A percentile compares a stretch with the other conserved stretches of the same genome.
Conservation (phyloP, 2,113 vertebrate species). For the Xiphorhynchus elegans region DNA sequence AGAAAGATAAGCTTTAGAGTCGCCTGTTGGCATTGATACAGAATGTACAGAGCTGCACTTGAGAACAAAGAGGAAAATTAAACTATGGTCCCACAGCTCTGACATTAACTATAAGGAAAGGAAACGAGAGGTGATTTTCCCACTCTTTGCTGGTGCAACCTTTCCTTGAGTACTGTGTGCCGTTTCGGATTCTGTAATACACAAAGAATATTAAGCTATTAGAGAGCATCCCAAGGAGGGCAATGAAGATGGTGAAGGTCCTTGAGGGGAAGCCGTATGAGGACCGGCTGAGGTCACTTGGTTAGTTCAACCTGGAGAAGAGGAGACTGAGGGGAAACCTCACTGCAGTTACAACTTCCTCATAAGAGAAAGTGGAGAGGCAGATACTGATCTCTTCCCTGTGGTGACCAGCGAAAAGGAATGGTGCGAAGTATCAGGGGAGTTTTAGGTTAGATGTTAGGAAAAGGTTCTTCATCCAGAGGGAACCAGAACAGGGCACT, state of each 20-base stretch:
- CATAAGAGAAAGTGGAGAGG: neutral
- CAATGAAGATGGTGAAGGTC: neutral
- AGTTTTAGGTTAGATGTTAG: neutral
- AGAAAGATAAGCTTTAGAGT: neutral
- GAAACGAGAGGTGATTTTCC: neutral
- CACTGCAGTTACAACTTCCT: neutral
- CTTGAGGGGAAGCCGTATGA: neutral
- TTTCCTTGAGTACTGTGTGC: neutral
- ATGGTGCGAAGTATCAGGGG: neutral
- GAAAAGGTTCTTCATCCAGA: neutral
- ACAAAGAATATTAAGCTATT: neutral
- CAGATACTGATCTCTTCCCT: neutral
- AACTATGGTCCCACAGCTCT: neutral
- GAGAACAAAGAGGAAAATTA: neutral
- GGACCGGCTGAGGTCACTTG: neutral
- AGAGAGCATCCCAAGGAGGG: neutral
- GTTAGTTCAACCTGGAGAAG: neutral
- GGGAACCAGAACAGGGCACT: neutral
- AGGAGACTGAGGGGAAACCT: neutral
- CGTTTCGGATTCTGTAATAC: neutral
- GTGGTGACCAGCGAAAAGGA: neutral
- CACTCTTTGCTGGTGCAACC: neutral
- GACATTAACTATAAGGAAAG: neutral
- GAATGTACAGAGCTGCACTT: rapidly evolving
- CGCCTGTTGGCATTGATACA: neutral